A percentile compares a stretch with the other conserved stretches of the same genome.
phyloP scores from a whole-genome alignment of 35 echinoderm and acorn worm genomes.

The Anneissia japonica region DNA sequence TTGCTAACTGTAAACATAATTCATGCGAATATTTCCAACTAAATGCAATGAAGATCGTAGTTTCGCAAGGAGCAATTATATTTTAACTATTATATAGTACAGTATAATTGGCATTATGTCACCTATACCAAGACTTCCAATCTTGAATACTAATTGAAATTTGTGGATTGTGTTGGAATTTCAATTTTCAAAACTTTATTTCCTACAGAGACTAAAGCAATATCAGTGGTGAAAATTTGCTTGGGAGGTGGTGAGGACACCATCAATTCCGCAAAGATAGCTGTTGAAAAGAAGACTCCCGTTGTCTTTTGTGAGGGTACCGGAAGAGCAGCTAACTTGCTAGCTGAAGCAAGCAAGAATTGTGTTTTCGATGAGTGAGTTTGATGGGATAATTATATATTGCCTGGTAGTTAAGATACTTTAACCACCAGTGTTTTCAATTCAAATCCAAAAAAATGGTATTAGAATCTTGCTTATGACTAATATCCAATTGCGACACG shows the following conservation, averaged over 20 bases:
- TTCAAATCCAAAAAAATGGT: too few species aligned
- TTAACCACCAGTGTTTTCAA: too few species aligned
- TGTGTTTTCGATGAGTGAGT: slow-evolving; percentile 37
- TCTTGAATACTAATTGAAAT: too few species aligned
- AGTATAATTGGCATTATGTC: too few species aligned
- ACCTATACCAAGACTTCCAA: too few species aligned
- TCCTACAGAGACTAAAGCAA: slow-evolving; percentile 48
- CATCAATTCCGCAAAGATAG: slow-evolving; percentile 27
- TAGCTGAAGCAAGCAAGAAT: slow-evolving; percentile 65
- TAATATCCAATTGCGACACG: too few species aligned
- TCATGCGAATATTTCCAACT: too few species aligned
- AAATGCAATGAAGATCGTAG: too few species aligned
- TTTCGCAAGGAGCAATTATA: too few species aligned
- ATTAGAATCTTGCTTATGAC: too few species aligned
- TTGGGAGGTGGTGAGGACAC: slow-evolving; percentile 63
- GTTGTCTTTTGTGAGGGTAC: slow-evolving; percentile 73
- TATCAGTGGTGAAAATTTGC: slow-evolving; percentile 61
- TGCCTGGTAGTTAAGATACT: not conserved
- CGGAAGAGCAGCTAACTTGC: slow-evolving; percentile 68
- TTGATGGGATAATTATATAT: not conserved
- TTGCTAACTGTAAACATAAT: too few species aligned
- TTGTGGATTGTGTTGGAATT: not conserved
- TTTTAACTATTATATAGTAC: too few species aligned
- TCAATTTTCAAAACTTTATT: not conserved
- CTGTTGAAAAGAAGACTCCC: slow-evolving; percentile 37